Evolutionary conservation across 2,113 vertebrate genomes (phyloP).

Genomic region (Amblyornis subalaris): DNA sequence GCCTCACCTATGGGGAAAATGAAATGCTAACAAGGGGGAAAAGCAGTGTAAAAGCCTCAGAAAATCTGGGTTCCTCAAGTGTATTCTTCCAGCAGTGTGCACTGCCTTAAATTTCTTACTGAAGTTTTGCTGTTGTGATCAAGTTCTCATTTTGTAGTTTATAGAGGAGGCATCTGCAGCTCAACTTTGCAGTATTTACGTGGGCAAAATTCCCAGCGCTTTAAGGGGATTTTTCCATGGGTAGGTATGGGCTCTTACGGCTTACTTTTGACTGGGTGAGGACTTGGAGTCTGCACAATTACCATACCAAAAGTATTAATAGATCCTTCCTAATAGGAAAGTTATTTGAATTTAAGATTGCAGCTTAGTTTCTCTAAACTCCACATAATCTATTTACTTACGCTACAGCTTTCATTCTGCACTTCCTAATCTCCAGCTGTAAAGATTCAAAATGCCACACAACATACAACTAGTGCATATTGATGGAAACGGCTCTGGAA

Average conservation of each 20-base stretch:
- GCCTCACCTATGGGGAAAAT: background rate
- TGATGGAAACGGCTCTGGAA: background rate
- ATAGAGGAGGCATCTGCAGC: background rate
- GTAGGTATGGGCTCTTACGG: background rate
- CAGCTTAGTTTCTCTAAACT: conserved; percentile 41
- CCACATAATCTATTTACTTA: conserved; percentile 32
- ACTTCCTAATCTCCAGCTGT: conserved; percentile 2
- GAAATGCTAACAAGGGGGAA: background rate
- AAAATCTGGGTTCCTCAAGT: background rate
- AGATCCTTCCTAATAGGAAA: conserved; percentile 48
- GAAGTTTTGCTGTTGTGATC: background rate
- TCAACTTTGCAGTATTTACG: background rate
- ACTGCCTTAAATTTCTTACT: background rate
- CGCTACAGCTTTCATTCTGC: background rate
- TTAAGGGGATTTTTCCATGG: conserved; percentile 14
- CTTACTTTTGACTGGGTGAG: background rate
- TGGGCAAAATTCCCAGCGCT: background rate
- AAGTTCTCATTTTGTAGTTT: background rate
- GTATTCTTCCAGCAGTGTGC: background rate
- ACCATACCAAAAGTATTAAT: conserved; percentile 12
- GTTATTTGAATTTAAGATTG: conserved; percentile 49
- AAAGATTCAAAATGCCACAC: background rate
- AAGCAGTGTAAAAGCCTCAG: background rate
- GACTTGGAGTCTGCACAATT: conserved; percentile 20
- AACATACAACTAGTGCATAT: background rate